Evolutionary conservation across 2,888 invertebrate species (phyloP), one percentile per base, ranked within the genome.

Genomic region (Crioceris asparagi): DNA sequence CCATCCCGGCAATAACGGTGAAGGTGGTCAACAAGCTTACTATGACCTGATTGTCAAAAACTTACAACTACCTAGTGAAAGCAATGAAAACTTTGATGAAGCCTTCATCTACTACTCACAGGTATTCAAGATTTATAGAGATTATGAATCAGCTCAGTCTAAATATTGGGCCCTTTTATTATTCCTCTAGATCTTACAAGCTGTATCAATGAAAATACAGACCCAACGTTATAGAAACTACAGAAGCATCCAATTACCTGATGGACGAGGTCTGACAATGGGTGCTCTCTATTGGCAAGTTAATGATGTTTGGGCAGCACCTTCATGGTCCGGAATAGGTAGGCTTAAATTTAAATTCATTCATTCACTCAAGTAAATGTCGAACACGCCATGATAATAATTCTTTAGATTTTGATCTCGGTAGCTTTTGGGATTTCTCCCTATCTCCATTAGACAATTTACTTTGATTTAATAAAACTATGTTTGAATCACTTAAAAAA

Each of bases 261-360:
- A 60, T 10, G 76, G 77, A 1, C 62, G 71, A 50, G 83, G 83
- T 3, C 59, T 69, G 43, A 97, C 94, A 0, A 96, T 93, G 92
- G 97, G 97, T 1, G 91, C 94, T 1, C 68, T 97, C 34, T 98
- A 93, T 62, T 98, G 97, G 97, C 97, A 97, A 64, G 66, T 97
- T 6, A 96, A 97, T 60, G 96, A 96, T 60, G 85, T 96, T 18
- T 97, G 97, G 97, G 84, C 88, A 52, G 94, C 90, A 1, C 93
- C 96, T 0, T 86, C 93, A 0, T 97, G 97, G 97, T 79, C 92
- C 3, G 77, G 88, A 18, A 85, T 94, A 45, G 88, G 87, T 75
- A 55, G 49, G 37, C 47, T 23, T 25, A n/a, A n/a, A n/a, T n/a
- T n/a, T n/a, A n/a, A n/a, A n/a, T n/a, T n/a, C n/a, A n/a, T n/a